Percentiles rank a stretch among this genome's conserved stretches.
These are phyloP conservation scores for Pachydiplax longipennis DNA, from an alignment of 2,888 invertebrate genomes.

Conservation along the genomic window DNA sequence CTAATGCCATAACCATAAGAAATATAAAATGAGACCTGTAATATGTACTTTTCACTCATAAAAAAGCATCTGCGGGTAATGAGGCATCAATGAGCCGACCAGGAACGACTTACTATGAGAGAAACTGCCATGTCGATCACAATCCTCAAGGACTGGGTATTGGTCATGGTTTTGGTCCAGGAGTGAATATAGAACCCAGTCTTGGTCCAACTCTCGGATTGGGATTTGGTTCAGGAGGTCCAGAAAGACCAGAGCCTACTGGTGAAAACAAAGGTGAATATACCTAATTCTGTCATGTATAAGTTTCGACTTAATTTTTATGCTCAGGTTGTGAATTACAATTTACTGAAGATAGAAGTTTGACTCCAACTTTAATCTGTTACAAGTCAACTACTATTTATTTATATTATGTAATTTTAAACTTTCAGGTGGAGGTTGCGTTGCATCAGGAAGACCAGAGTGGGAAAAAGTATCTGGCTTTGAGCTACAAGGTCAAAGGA, in stretches of 20 bases:
- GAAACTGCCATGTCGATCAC: constrained; percentile 54
- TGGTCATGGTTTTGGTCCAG: constrained; percentile 49
- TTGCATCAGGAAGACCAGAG: constrained; percentile 55
- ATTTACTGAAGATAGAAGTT: too few relatives aligned
- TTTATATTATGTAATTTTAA: too few relatives aligned
- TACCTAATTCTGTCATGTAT: too few relatives aligned
- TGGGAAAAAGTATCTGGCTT: constrained; percentile 58
- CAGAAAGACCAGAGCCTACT: background rate
- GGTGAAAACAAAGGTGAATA: background rate
- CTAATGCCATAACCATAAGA: too few relatives aligned
- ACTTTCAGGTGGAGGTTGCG: constrained; percentile 53
- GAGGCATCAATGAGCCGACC: constrained; percentile 56
- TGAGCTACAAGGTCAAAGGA: constrained; percentile 55
- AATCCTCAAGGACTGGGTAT: constrained; percentile 48
- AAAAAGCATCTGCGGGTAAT: constrained; percentile 54
- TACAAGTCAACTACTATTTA: too few relatives aligned
- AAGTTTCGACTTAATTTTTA: too few relatives aligned
- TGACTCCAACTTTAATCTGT: too few relatives aligned
- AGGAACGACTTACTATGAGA: constrained; percentile 57
- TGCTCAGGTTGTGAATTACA: too few relatives aligned
- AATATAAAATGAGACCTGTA: too few relatives aligned
- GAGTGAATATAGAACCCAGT: background rate
- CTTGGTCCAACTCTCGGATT: constrained; percentile 5
- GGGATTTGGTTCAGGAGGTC: constrained; percentile 8
- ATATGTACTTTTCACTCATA: too few relatives aligned